Conservation (phyloP, 2,113 vertebrate species). For the Boulengeromyrus knoepffleri region DNA sequence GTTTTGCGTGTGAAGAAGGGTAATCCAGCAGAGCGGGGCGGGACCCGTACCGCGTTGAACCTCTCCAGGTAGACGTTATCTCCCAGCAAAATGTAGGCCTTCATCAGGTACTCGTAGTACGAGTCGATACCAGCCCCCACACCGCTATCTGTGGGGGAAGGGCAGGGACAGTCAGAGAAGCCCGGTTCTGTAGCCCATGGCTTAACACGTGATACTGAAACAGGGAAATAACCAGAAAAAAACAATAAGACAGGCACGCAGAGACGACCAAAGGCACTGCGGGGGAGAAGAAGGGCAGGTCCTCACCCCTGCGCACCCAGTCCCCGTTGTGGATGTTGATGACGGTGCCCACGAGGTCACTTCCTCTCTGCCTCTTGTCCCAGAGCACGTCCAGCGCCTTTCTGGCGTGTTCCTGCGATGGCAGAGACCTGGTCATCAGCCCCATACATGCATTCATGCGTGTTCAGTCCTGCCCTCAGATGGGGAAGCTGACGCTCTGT, state of each 20-base stretch:
- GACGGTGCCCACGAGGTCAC: conserved; percentile 93
- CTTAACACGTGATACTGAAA: not conserved
- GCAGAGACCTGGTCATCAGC: not conserved
- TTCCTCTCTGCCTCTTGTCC: conserved; percentile 61
- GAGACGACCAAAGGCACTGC: not conserved
- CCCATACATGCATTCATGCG: not conserved
- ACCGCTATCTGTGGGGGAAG: conserved; percentile 75
- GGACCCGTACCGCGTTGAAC: conserved; percentile 85
- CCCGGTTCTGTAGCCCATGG: not conserved
- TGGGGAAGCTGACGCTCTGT: not conserved
- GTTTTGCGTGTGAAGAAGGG: not conserved
- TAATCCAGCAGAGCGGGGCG: not conserved
- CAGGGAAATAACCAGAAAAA: too few species aligned
- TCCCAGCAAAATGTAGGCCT: conserved; percentile 93
- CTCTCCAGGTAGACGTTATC: conserved; percentile 91
- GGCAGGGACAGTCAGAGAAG: conserved; percentile 8
- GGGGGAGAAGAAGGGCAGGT: not conserved
- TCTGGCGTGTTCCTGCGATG: conserved; percentile 77
- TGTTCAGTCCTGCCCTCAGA: not conserved
- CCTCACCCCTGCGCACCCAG: conserved; percentile 73
- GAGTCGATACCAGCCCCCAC: conserved; percentile 98
- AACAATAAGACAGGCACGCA: not conserved
- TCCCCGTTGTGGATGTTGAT: conserved; percentile 98
- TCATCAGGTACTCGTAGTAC: conserved; percentile 96
- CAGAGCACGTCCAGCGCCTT: conserved; percentile 95